Evolutionary conservation across 1,140 invertebrate genomes (phyloP).

Genomic region (Nasonia longicornis): DNA sequence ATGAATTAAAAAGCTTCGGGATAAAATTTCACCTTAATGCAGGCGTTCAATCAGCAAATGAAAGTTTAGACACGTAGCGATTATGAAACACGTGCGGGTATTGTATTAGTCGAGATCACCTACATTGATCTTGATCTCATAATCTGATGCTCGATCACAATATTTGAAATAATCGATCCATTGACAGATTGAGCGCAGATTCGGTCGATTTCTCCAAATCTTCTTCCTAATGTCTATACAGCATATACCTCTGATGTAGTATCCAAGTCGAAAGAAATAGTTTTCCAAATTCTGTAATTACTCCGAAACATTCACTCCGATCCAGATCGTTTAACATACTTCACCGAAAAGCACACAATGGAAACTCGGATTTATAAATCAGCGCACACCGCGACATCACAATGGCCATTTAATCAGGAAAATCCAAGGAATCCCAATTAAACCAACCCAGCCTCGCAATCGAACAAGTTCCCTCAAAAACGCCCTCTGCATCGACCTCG

Average conservation of each 20-base stretch:
- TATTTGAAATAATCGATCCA: constrained; percentile 19
- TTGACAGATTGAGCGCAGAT: neutral
- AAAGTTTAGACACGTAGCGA: neutral
- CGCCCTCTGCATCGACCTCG: too few species aligned
- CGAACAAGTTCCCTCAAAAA: too few species aligned
- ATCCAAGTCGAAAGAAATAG: too few species aligned
- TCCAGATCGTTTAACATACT: neutral
- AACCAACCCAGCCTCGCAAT: too few species aligned
- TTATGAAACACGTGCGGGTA: neutral
- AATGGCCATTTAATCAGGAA: neutral
- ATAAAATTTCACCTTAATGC: neutral
- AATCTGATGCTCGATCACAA: constrained; percentile 9
- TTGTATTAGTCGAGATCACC: neutral
- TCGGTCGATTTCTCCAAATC: neutral
- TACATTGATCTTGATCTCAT: constrained; percentile 1
- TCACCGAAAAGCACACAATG: neutral
- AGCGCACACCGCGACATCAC: neutral
- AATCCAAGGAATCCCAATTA: too few species aligned
- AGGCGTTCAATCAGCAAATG: neutral
- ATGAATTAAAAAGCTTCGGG: neutral
- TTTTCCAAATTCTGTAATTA: too few species aligned
- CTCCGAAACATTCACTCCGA: neutral
- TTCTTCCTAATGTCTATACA: neutral
- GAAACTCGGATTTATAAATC: neutral
- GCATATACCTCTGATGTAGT: too few species aligned